These are phyloP conservation scores for Siniperca obscura DNA, from an alignment of 2,797 vertebrate genomes.

Conservation along the genomic window DNA sequence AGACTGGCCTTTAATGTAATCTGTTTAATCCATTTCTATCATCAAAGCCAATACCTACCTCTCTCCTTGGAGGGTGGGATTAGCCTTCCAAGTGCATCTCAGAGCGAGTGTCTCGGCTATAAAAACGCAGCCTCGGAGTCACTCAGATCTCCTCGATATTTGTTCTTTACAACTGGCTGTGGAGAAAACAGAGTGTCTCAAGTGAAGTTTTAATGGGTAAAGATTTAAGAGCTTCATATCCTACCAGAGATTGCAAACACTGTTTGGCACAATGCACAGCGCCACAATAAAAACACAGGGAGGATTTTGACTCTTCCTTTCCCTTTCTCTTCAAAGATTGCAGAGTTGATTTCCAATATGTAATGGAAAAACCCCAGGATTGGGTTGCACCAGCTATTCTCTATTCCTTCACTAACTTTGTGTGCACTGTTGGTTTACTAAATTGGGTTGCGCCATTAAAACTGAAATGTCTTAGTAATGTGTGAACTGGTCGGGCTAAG, in stretches of 20 bases:
- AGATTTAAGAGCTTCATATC: constrained; percentile 81
- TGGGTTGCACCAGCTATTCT: background rate
- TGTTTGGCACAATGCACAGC: constrained; percentile 59
- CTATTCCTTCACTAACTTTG: constrained; percentile 8
- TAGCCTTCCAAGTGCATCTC: constrained; percentile 69
- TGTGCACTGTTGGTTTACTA: background rate
- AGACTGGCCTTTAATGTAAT: constrained; percentile 85
- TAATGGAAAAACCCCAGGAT: background rate
- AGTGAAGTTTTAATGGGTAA: constrained; percentile 75
- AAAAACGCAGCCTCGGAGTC: constrained; percentile 56
- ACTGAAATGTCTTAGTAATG: background rate
- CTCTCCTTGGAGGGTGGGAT: constrained; percentile 75
- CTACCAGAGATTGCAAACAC: constrained; percentile 61
- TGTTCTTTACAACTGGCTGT: constrained; percentile 67
- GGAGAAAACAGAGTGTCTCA: constrained; percentile 60
- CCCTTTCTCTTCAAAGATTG: constrained; percentile 12
- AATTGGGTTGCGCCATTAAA: background rate
- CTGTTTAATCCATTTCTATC: constrained; percentile 85
- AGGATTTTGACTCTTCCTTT: constrained; percentile 22
- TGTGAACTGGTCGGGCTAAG: no score
- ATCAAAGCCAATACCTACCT: constrained; percentile 82
- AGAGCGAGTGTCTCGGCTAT: constrained; percentile 52
- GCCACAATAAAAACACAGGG: constrained; percentile 53
- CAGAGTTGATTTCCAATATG: constrained; percentile 14
- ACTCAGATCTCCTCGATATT: constrained; percentile 65